Evolutionary conservation across 2,113 vertebrate species (phyloP), one percentile per base, ranked within the genome.

Genomic region (Xiphophorus hellerii): DNA sequence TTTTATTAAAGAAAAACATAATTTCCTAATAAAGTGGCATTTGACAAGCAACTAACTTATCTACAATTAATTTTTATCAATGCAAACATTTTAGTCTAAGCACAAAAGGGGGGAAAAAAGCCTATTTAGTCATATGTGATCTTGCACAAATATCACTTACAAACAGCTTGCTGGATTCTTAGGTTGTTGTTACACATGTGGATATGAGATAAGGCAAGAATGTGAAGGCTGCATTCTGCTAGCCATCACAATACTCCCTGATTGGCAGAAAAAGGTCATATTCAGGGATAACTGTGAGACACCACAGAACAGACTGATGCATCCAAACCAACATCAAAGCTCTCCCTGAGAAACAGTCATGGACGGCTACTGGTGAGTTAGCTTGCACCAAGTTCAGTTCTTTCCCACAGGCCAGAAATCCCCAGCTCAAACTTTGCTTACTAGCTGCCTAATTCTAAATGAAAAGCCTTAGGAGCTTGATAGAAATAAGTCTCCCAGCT

Each of bases 391-490:
- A 1, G 76, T 73, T 65, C 76, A 71, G 75, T 81, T 70, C 42
- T 42, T 74, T 88, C 84, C 84, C 83, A 87, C 73, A 84, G 84
- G 71, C 84, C 61, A 66, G 83, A 94, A 94, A 94, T 93, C 91
- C 89, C 81, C 83, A 84, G 74, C 62, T 67, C 85, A 92, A 93
- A 93, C 91, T 90, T 82, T 85, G 81, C 89, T 92, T 82, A 88
- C 69, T 81, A 87, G 92, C 87, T 42, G 69, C 42, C 91, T 90
- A 78, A 91, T 83, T 86, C 80, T 64, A 88, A 89, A 88, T 71
- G 74, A 84, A 80, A 81, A 82, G 62, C 65, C 82, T n/a, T 14
- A 61, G 77, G 64, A 80, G 75, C 84, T 71, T 69, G 62, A 83
- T 88, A 80, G 79, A 83, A 89, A 87, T 66, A 13, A 74, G 78